A percentile compares a stretch with the other conserved stretches of the same genome.
These are phyloP conservation scores for Parauchenoglanis punctatus DNA, from an alignment of 2,797 vertebrate genomes.

Conservation along the genomic window DNA sequence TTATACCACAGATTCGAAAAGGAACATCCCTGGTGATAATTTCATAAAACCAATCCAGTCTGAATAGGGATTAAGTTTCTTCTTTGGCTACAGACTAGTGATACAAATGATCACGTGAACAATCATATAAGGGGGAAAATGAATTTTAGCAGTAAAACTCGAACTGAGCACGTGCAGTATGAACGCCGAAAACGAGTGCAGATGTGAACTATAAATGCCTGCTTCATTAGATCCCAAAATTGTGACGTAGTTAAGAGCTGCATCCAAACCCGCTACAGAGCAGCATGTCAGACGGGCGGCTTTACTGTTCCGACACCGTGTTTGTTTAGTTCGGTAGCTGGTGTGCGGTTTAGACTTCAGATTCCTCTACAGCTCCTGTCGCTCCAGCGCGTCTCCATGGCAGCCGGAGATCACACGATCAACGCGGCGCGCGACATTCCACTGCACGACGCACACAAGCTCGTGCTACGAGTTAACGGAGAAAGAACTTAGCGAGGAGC, in stretches of 20 bases:
- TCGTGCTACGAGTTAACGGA: background rate
- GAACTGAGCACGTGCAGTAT: background rate
- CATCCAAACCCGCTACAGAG: background rate
- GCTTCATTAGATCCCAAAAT: background rate
- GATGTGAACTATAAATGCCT: background rate
- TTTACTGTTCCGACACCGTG: background rate
- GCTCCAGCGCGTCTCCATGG: constrained; percentile 49
- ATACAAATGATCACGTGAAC: background rate
- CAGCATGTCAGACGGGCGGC: background rate
- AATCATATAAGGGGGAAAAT: too few species aligned
- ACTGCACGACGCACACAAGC: background rate
- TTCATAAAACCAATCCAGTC: background rate
- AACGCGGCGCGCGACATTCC: constrained; percentile 38
- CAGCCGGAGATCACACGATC: constrained; percentile 41
- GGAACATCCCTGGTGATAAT: background rate
- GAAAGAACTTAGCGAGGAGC: too few species aligned
- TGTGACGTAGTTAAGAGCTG: background rate
- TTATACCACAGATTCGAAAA: background rate
- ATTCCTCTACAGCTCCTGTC: background rate
- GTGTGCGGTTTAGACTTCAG: background rate
- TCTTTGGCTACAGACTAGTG: background rate
- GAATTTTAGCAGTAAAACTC: background rate
- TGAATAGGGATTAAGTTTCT: background rate
- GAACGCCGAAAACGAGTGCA: background rate
- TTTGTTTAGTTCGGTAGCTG: background rate